Conservation (phyloP, 2,797 vertebrate genomes). For the Cirrhinus molitorella region DNA sequence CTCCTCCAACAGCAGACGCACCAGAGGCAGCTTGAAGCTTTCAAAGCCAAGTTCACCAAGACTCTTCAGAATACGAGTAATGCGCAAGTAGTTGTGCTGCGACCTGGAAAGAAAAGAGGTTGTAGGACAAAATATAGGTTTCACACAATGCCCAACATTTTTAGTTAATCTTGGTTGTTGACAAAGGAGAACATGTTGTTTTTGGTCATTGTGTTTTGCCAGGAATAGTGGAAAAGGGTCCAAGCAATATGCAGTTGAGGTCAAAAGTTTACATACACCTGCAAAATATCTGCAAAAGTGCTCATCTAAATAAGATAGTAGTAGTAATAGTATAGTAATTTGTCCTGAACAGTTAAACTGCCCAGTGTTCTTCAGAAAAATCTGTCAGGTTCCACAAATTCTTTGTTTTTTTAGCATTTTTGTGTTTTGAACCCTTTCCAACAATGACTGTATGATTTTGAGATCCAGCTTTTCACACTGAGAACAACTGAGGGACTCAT, state of each 20-base stretch:
- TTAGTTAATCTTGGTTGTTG: not conserved
- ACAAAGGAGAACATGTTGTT: not conserved
- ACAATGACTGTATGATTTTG: no score
- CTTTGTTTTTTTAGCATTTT: no score
- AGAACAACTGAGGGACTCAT: no score
- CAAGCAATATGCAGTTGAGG: not conserved
- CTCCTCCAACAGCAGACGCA: conserved; percentile 92
- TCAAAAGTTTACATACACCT: no score
- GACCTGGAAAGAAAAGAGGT: conserved; percentile 79
- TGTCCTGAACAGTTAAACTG: no score
- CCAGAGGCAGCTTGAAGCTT: conserved; percentile 92
- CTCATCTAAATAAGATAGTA: no score
- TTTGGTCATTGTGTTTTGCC: not conserved
- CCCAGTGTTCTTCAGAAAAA: no score
- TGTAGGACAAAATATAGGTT: not conserved
- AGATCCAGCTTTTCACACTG: no score
- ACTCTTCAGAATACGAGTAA: conserved; percentile 97
- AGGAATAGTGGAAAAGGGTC: not conserved
- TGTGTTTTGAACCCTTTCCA: no score
- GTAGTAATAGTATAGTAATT: no score
- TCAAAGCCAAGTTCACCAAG: conserved; percentile 96
- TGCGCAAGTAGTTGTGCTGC: conserved; percentile 97
- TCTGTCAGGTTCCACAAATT: no score
- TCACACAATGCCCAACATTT: not conserved
- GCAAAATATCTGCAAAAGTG: no score